Evolutionary conservation across 2,113 vertebrate genomes (phyloP).

Genomic region (Corythoichthys intestinalis): DNA sequence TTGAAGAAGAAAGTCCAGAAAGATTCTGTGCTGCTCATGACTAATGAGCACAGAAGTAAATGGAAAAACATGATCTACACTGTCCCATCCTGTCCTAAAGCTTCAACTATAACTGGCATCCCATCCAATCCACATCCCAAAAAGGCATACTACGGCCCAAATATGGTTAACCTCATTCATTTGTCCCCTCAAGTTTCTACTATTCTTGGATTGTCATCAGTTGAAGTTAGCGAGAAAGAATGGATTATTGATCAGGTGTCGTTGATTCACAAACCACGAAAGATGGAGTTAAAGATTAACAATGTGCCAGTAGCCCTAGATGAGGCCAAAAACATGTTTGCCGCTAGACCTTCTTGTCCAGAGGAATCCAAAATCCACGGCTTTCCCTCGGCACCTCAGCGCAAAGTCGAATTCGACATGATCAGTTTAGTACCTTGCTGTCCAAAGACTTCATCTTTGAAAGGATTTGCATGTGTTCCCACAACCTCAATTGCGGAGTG

Average conservation of each 20-base stretch:
- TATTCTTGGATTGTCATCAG: not conserved
- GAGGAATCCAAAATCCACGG: slow-evolving; percentile 39
- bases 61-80: slow-evolving; percentile 29
- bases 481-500: slow-evolving; percentile 19
- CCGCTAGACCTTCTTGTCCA: slow-evolving; percentile 46
- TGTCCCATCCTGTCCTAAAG: slow-evolving; percentile 53
- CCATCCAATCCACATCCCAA: slow-evolving; percentile 47
- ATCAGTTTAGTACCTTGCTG: slow-evolving; percentile 35
- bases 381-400: slow-evolving; percentile 45
- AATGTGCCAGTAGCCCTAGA: not conserved
- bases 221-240: not conserved
- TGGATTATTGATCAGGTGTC: not conserved
- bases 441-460: slow-evolving; percentile 23
- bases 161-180: slow-evolving; percentile 36
- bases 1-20: slow-evolving; percentile 19
- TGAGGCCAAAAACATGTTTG: slow-evolving; percentile 34
- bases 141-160: slow-evolving; percentile 16
- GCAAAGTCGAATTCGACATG: slow-evolving; percentile 21
- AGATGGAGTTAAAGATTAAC: not conserved
- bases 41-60: not conserved
- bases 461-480: slow-evolving; percentile 51
- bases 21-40: slow-evolving; percentile 1
- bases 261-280: not conserved
- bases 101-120: slow-evolving; percentile 50
- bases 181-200: slow-evolving; percentile 34